Percentiles rank a stretch among this genome's conserved stretches.
Conservation (phyloP, 2,888 invertebrate genomes). For the Apantesis nais region DNA sequence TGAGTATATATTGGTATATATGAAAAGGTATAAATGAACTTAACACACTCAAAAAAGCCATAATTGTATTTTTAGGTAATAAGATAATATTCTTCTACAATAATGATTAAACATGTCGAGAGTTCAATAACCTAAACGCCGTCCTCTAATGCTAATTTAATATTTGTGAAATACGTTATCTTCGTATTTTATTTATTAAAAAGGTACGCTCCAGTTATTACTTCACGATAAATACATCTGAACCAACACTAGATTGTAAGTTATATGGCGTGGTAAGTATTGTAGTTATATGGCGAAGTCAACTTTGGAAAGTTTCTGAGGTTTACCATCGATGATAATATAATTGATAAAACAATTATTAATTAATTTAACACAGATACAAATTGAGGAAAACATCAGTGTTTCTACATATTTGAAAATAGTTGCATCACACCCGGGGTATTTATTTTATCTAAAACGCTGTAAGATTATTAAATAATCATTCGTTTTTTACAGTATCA, state of each 20-base stretch:
- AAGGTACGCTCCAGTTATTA: not conserved
- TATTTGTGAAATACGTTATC: not conserved
- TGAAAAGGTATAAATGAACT: too few species aligned
- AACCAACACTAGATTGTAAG: not conserved
- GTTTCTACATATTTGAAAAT: not conserved
- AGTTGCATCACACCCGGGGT: not conserved
- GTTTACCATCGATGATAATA: not conserved
- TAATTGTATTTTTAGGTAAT: not conserved
- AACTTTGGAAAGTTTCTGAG: not conserved
- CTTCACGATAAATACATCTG: not conserved
- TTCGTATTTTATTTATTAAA: not conserved
- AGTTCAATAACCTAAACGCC: not conserved
- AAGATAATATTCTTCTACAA: not conserved
- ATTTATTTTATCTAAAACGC: not conserved
- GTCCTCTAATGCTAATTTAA: not conserved
- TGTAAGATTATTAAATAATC: slow-evolving; percentile 1
- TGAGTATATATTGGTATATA: not conserved
- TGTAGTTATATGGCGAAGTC: not conserved
- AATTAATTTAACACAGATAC: not conserved
- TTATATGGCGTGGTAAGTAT: too few species aligned
- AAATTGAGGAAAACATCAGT: not conserved
- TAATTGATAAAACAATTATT: not conserved
- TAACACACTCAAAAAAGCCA: not conserved
- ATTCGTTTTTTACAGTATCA: slow-evolving; percentile 9
- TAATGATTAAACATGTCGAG: not conserved